Evolutionary conservation across 2,797 vertebrate genomes (phyloP).

Genomic region (Ptychobarbus kaznakovi): DNA sequence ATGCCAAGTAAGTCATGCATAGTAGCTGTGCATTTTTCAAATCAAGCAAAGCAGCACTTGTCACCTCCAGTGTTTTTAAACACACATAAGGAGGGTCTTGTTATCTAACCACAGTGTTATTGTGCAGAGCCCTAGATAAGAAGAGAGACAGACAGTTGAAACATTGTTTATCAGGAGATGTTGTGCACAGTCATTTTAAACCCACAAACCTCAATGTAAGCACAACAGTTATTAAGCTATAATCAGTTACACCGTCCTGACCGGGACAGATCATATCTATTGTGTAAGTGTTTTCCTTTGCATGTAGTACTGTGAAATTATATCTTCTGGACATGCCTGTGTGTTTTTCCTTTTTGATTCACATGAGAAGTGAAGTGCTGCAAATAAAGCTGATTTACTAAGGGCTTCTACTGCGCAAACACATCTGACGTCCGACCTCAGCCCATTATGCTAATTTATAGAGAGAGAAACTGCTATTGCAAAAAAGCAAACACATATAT

Average conservation of each 20-base stretch:
- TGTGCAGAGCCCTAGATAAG: constrained; percentile 58
- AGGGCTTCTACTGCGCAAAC: background rate
- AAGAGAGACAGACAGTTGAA: constrained; percentile 18
- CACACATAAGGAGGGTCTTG: constrained; percentile 21
- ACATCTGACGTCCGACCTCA: background rate
- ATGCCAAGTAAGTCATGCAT: constrained; percentile 47
- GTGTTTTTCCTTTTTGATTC: constrained; percentile 7
- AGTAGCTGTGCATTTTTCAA: constrained; percentile 65
- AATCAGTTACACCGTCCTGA: background rate
- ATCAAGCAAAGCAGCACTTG: constrained; percentile 70
- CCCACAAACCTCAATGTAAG: constrained; percentile 18
- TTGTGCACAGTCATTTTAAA: constrained; percentile 25
- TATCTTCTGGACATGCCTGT: background rate
- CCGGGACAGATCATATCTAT: background rate
- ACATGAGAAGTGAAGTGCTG: background rate
- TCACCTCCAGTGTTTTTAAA: constrained; percentile 50
- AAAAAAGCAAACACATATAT: background rate
- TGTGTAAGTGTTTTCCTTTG: constrained; percentile 2
- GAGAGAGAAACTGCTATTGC: background rate
- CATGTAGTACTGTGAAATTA: background rate
- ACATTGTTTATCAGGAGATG: constrained; percentile 15
- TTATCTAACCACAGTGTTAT: constrained; percentile 51
- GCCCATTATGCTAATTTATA: background rate
- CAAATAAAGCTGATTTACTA: constrained; percentile 5
- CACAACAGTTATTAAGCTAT: background rate